Conservation (phyloP, 2,797 vertebrate genomes). For the Lutjanus argentimaculatus region DNA sequence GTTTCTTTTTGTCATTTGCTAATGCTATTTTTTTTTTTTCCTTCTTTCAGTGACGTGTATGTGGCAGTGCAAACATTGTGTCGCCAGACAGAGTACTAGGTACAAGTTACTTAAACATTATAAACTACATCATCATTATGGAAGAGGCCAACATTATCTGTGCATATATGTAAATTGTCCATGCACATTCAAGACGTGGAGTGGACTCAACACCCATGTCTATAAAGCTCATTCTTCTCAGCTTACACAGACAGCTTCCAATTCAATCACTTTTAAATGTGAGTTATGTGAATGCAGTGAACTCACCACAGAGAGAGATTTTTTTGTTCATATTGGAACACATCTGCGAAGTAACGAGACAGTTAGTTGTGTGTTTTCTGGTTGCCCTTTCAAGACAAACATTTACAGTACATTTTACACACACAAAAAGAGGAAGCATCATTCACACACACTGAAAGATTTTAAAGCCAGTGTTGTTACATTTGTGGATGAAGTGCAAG, state of each 20-base stretch:
- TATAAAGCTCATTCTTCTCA: constrained; percentile 30
- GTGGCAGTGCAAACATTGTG: constrained; percentile 47
- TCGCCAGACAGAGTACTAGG: constrained; percentile 19
- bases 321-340: constrained; percentile 34
- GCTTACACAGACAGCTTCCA: constrained; percentile 21
- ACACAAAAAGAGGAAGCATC: constrained; percentile 50
- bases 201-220: constrained; percentile 10
- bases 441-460: constrained; percentile 39
- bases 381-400: constrained; percentile 47
- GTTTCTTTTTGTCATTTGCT: neutral
- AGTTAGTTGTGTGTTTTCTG: constrained; percentile 40
- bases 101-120: constrained; percentile 46
- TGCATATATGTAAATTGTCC: constrained; percentile 41
- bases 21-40: constrained; percentile 22
- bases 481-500: neutral
- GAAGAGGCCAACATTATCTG: constrained; percentile 28
- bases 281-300: constrained; percentile 31
- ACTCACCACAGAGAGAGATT: constrained; percentile 28
- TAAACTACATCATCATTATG: constrained; percentile 45
- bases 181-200: constrained; percentile 41
- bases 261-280: constrained; percentile 26
- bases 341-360: constrained; percentile 33
- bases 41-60: constrained; percentile 41
- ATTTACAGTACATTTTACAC: constrained; percentile 37
- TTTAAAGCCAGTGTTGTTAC: constrained; percentile 34